Percentiles rank a stretch among this genome's conserved stretches.
These are phyloP conservation scores for Pachycephus smyrnensis DNA, from an alignment of 2,888 invertebrate genomes.

Conservation along the genomic window DNA sequence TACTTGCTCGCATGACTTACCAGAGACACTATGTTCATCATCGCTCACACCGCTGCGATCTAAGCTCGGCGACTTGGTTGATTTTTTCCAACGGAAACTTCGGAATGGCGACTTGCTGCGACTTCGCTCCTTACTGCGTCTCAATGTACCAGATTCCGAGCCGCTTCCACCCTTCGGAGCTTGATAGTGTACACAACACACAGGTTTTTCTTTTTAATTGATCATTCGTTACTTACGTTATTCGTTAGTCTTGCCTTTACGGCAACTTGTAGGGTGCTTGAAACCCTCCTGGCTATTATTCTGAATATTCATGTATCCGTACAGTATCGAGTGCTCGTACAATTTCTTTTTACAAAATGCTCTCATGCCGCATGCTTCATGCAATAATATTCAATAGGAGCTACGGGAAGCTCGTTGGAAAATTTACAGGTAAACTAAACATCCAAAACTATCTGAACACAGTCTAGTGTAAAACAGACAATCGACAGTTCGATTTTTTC, in stretches of 20 bases:
- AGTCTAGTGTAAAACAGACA: neutral
- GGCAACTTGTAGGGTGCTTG: constrained; percentile 5
- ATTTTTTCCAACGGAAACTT: constrained; percentile 92
- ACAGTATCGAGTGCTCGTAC: neutral
- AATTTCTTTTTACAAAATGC: constrained; percentile 14
- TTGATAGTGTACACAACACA: constrained; percentile 44
- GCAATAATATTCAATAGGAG: constrained; percentile 26
- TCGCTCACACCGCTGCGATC: constrained; percentile 82
- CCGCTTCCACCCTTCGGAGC: constrained; percentile 61
- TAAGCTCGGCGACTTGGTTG: constrained; percentile 72
- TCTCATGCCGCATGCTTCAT: constrained; percentile 52
- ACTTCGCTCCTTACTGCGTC: constrained; percentile 79
- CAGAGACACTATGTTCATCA: constrained; percentile 78
- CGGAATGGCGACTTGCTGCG: constrained; percentile 95
- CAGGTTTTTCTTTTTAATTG: constrained; percentile 27
- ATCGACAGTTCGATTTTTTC: neutral
- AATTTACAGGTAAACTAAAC: neutral
- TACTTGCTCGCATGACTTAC: constrained; percentile 44
- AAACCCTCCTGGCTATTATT: constrained; percentile 10
- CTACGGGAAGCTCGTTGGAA: neutral
- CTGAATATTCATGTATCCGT: constrained; percentile 6
- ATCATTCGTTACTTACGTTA: constrained; percentile 53
- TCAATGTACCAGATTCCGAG: constrained; percentile 62
- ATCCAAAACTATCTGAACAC: neutral
- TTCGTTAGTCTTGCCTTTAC: constrained; percentile 19